A percentile compares a stretch with the other conserved stretches of the same genome.
Conservation (phyloP, 2,888 invertebrate genomes). For the Ethmia dodecea region DNA sequence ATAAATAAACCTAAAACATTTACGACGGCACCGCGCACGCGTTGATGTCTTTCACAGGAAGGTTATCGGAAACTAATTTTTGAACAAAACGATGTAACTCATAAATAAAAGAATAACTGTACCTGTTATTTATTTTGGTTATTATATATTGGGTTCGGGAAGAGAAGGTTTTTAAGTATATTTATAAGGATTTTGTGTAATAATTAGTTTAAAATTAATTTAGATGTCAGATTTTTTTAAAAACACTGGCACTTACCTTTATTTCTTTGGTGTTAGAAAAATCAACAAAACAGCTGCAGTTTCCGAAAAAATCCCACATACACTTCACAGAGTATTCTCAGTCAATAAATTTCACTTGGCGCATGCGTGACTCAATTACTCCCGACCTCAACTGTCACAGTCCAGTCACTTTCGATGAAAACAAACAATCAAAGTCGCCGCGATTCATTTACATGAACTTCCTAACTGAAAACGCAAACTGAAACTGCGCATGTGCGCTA, state of each 20-base stretch:
- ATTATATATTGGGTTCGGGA: no score
- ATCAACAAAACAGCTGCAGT: slow-evolving; percentile 25
- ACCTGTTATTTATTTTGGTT: no score
- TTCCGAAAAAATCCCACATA: slow-evolving; percentile 54
- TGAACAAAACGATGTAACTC: no score
- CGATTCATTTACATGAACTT: slow-evolving; percentile 40
- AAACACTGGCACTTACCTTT: slow-evolving; percentile 46
- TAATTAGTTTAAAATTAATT: no score
- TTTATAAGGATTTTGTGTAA: no score
- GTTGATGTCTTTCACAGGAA: no score
- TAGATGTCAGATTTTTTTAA: no score
- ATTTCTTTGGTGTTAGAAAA: slow-evolving; percentile 59
- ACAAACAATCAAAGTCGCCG: slow-evolving; percentile 46
- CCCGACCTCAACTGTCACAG: slow-evolving; percentile 65
- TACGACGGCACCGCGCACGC: no score
- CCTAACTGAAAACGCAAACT: slow-evolving; percentile 64
- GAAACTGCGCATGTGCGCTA: slow-evolving; percentile 36
- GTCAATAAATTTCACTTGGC: slow-evolving; percentile 45
- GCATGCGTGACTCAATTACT: slow-evolving; percentile 49
- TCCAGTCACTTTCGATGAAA: slow-evolving; percentile 60
- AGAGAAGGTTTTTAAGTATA: no score
- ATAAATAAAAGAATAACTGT: no score
- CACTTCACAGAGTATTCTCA: slow-evolving; percentile 53
- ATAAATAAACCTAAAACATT: no score
- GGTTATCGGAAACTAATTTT: no score